These are phyloP conservation scores for Bovichtus variegatus DNA, from an alignment of 2,797 vertebrate species.

Conservation along the genomic window DNA sequence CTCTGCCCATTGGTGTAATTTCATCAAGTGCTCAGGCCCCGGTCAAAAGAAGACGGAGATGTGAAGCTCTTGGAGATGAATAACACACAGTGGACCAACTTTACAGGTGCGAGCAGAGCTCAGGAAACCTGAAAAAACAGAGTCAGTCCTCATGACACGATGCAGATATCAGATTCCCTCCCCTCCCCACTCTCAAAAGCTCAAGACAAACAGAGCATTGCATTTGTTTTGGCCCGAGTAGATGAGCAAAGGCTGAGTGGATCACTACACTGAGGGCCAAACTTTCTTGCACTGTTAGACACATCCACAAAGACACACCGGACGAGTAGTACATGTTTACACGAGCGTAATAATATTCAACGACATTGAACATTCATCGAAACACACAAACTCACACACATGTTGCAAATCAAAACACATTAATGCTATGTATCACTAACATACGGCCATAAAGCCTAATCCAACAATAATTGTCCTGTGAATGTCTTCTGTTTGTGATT, in stretches of 20 bases:
- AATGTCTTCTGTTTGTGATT: slow-evolving; percentile 34
- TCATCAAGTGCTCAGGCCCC: not conserved
- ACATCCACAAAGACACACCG: slow-evolving; percentile 20
- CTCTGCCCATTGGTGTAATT: not conserved
- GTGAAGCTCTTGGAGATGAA: slow-evolving; percentile 3
- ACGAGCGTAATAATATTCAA: not conserved
- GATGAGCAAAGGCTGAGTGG: slow-evolving; percentile 48
- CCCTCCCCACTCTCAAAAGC: slow-evolving; percentile 52
- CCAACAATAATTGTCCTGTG: slow-evolving; percentile 15
- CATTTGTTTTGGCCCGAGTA: slow-evolving; percentile 73
- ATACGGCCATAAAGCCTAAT: not conserved
- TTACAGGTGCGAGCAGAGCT: slow-evolving; percentile 57
- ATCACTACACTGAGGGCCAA: slow-evolving; percentile 47
- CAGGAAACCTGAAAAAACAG: slow-evolving; percentile 55
- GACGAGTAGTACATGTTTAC: not conserved
- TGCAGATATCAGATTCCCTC: slow-evolving; percentile 62
- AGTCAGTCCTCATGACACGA: slow-evolving; percentile 55
- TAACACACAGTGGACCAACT: slow-evolving; percentile 32
- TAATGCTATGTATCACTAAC: slow-evolving; percentile 23
- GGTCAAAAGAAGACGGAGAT: not conserved
- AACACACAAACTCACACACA: not conserved
- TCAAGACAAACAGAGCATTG: slow-evolving; percentile 59
- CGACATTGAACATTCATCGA: too few relatives aligned
- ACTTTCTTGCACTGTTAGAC: slow-evolving; percentile 49
- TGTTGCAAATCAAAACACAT: slow-evolving; percentile 26